phyloP scores from a whole-genome alignment of 2,797 vertebrate genomes.

The Jordanella pulchra region DNA sequence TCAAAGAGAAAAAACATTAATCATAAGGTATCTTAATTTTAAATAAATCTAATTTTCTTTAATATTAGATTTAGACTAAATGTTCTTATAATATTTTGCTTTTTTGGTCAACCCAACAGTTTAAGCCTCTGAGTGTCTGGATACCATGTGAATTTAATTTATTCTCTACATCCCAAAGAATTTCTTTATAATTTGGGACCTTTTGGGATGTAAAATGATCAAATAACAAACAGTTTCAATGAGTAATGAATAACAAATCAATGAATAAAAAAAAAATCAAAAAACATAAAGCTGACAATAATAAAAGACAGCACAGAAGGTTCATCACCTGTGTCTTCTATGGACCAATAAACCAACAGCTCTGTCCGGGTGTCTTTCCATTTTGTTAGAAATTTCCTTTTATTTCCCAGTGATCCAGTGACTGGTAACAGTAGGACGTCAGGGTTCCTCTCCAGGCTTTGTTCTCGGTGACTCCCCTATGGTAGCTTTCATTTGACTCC shows the following conservation, averaged over 20 bases:
- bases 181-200: background rate
- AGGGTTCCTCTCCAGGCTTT: constrained; percentile 68
- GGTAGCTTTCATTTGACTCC: constrained; percentile 80
- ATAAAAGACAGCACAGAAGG: no score
- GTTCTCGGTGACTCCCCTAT: constrained; percentile 73
- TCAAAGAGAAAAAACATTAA: background rate
- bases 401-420: constrained; percentile 37
- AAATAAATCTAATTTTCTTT: background rate
- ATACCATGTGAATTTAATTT: background rate
- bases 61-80: background rate
- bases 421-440: constrained; percentile 53
- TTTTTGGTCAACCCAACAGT: background rate
- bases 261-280: background rate
- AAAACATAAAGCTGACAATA: background rate
- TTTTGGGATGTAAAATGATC: background rate
- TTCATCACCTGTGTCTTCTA: constrained; percentile 29
- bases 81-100: no score
- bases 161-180: background rate
- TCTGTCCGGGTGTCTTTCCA: constrained; percentile 39
- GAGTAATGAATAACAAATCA: background rate
- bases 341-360: constrained; percentile 38
- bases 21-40: background rate
- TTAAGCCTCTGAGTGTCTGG: background rate
- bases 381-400: constrained; percentile 7
- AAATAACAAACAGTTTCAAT: background rate